phyloP scores from a whole-genome alignment of 2,888 invertebrate species.

The Tipula lateralis region DNA sequence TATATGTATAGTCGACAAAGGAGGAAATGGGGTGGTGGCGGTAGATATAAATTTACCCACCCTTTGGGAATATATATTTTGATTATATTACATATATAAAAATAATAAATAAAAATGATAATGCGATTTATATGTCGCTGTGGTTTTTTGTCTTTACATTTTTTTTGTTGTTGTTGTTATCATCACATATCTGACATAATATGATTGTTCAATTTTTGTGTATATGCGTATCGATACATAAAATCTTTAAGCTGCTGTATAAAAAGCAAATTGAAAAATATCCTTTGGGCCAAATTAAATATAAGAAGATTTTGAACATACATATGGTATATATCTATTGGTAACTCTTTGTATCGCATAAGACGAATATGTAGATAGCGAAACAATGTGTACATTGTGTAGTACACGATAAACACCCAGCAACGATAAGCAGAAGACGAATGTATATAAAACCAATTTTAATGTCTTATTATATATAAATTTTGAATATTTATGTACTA shows the following conservation, averaged over 20 bases:
- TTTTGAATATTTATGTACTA: neutral
- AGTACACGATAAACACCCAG: neutral
- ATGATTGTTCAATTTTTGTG: neutral
- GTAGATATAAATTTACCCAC: neutral
- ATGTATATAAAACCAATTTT: neutral
- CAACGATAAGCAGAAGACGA: neutral
- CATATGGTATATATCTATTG: neutral
- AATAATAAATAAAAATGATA: constrained; percentile 4
- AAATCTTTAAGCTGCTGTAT: neutral
- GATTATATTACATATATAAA: neutral
- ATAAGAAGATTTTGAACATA: neutral
- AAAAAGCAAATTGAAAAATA: neutral
- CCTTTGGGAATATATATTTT: neutral
- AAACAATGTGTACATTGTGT: neutral
- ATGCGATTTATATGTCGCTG: neutral
- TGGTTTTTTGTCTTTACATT: no score
- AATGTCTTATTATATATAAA: neutral
- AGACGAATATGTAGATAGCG: no score
- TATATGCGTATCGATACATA: neutral
- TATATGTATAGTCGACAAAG: neutral
- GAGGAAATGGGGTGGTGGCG: neutral
- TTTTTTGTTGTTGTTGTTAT: no score
- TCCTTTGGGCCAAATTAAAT: neutral
- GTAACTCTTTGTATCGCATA: neutral
- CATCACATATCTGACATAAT: neutral